Conservation (phyloP, 1,140 invertebrate species). For the Octopus bimaculoides region DNA sequence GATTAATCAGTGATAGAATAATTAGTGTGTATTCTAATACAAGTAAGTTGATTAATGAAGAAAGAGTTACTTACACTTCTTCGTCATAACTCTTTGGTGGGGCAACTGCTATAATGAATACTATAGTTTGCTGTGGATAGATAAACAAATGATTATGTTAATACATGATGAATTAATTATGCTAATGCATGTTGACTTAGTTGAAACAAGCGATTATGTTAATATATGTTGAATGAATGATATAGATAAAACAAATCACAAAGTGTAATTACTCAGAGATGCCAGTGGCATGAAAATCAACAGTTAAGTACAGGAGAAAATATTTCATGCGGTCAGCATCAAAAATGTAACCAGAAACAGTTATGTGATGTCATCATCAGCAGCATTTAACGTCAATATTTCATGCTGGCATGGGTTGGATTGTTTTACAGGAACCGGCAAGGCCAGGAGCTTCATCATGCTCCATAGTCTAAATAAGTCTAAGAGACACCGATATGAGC, state of each 20-base stretch:
- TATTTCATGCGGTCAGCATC: too few species aligned
- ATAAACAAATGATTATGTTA: neutral
- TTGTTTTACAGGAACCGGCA: too few species aligned
- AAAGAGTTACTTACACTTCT: conserved; percentile 21
- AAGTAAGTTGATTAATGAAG: neutral
- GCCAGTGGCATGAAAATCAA: neutral
- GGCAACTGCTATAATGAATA: conserved; percentile 18
- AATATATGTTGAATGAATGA: neutral
- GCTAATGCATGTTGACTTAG: neutral
- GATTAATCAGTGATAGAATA: too few species aligned
- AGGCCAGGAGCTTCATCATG: too few species aligned
- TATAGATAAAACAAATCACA: neutral
- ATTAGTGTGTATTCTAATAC: neutral
- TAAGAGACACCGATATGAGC: too few species aligned
- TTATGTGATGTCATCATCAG: too few species aligned
- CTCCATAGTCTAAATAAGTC: too few species aligned
- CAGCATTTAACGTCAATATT: too few species aligned
- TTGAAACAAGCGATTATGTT: neutral
- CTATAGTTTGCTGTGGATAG: conserved; percentile 16
- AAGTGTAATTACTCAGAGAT: neutral
- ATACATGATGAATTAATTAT: neutral
- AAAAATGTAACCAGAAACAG: too few species aligned
- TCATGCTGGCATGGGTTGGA: too few species aligned
- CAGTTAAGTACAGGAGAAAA: too few species aligned
- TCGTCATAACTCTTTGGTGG: conserved; percentile 21